Base-by-base conservation (phyloP, 2,797 vertebrate species). In the Pseudochaenichthys georgianus region DNA sequence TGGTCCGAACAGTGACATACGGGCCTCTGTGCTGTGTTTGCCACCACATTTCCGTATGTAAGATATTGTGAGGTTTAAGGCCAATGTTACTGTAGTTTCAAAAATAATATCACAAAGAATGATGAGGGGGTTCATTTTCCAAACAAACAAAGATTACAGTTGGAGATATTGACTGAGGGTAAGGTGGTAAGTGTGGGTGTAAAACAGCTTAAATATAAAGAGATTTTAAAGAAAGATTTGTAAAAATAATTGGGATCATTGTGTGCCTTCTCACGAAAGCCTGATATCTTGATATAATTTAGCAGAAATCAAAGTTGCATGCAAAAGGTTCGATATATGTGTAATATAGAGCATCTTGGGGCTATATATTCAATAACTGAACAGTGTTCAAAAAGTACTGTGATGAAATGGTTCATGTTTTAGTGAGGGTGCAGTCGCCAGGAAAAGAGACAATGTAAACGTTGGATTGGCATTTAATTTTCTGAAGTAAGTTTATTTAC, bases 1-100 rank as follows among this genome's bases (percentile, higher is more conserved):
- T 0, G 95, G 95, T 9, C 94, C 95, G 0, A 94, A 94, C 80
- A 95, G 92, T 19, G 95, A 95, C 75, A 77, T 94, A 48, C 51
- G 91, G 19, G 94, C 93, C 6, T 82, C 73, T 69, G 17, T 96
- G 70, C 83, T 95, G 41, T 31, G 21, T 55, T 82, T 95, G 63
- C 94, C 95, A 3, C 6, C 57, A 42, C 82, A 89, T 67, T 66
- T 89, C 1, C 67, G 92, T 21, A 2, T 67, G 23, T 90, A 71
- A 77, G 1, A 54, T 4, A 4, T 61, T 0, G 1, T 21, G 19
- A 45, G 4, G 60, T 19, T 16, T 15, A 63, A 19, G 9, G 77
- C 42, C 31, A 2, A 28, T 9, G 23, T 9, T 23, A 8, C 41
- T 53, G 19, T 42, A 54, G 47, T 52, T 63, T 1, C 28, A 28